Evolutionary conservation across 2,797 vertebrate species (phyloP).

Genomic region (Pogonophryne albipinna): DNA sequence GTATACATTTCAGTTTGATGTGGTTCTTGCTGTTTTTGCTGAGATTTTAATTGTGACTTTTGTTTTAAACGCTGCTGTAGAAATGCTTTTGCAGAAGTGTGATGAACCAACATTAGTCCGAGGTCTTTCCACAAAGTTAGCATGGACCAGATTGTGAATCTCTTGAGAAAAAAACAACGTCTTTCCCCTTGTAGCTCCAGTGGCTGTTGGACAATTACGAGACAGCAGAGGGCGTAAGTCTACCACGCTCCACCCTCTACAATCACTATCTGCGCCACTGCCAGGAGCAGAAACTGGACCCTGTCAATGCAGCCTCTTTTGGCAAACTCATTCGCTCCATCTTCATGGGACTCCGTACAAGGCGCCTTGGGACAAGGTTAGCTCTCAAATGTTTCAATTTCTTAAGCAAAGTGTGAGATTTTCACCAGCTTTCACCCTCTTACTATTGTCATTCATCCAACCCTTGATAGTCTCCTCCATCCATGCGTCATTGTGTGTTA

Average conservation of each 20-base stretch:
- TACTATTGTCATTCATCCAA: not conserved
- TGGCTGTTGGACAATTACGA: slow-evolving; percentile 99
- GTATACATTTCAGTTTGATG: slow-evolving; percentile 46
- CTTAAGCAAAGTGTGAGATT: no score
- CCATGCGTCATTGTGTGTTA: not conserved
- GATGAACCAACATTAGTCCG: slow-evolving; percentile 18
- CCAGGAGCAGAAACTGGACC: slow-evolving; percentile 98
- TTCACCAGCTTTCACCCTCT: not conserved
- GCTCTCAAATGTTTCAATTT: not conserved
- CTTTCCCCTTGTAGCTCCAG: slow-evolving; percentile 88
- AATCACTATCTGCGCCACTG: slow-evolving; percentile 98
- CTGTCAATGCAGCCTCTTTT: slow-evolving; percentile 97
- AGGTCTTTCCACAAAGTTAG: slow-evolving; percentile 18
- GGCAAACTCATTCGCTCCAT: slow-evolving; percentile 99
- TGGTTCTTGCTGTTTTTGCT: slow-evolving; percentile 49
- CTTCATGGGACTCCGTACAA: slow-evolving; percentile 97
- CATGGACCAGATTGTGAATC: slow-evolving; percentile 3
- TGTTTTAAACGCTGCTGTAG: slow-evolving; percentile 61
- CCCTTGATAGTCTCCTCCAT: not conserved
- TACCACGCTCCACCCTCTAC: slow-evolving; percentile 96
- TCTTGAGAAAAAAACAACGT: slow-evolving; percentile 18
- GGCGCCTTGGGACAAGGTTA: slow-evolving; percentile 96
- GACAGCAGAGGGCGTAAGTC: slow-evolving; percentile 97
- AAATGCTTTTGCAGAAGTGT: slow-evolving; percentile 55
- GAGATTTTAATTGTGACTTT: slow-evolving; percentile 37